These are phyloP conservation scores for Rhabdophis nuchalis DNA, from an alignment of 2,797 vertebrate genomes.

Conservation along the genomic window DNA sequence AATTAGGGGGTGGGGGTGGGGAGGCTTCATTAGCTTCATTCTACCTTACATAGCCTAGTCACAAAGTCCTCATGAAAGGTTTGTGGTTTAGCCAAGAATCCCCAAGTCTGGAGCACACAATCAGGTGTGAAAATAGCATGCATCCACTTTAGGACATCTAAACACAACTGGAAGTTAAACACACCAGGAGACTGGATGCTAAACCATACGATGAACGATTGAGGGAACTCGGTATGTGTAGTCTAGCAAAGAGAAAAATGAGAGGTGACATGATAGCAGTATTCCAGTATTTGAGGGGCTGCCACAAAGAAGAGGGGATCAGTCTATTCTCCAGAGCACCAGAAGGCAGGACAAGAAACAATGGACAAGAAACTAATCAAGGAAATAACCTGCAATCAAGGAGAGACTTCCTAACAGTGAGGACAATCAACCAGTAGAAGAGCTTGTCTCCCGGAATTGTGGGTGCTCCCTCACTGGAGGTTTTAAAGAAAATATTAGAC, in stretches of 20 bases:
- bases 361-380: no score
- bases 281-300: background rate
- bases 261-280: background rate
- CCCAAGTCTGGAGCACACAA: background rate
- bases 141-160: background rate
- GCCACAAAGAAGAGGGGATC: background rate
- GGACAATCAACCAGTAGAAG: no score
- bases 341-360: background rate
- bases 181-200: background rate
- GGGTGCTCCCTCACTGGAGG: no score
- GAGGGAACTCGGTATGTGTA: background rate
- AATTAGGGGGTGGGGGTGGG: no score
- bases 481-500: no score
- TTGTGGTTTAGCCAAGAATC: background rate
- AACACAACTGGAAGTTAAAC: background rate
- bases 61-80: background rate
- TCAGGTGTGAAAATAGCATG: background rate
- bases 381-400: no score
- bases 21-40: background rate
- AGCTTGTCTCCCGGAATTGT: no score
- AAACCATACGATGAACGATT: background rate
- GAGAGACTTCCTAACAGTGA: no score
- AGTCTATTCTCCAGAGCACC: background rate
- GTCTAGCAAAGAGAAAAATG: background rate
- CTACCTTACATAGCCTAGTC: no score